These are phyloP conservation scores for Rallus crepitans DNA, from an alignment of 2,797 vertebrate species.

Conservation along the genomic window DNA sequence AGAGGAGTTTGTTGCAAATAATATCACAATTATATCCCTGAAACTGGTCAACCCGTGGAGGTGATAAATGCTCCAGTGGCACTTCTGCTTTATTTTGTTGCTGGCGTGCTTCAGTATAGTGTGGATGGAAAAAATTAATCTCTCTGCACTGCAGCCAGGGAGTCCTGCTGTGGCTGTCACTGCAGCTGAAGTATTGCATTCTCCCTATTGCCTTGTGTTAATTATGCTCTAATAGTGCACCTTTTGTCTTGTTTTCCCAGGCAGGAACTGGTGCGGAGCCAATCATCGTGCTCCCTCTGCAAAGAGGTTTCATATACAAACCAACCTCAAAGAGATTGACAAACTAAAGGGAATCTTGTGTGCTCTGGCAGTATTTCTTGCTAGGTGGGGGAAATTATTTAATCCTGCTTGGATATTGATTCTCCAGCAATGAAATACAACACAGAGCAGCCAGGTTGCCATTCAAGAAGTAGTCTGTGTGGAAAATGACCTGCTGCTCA, in stretches of 20 bases:
- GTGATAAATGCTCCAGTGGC: neutral
- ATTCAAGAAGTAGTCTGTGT: neutral
- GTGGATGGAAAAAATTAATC: neutral
- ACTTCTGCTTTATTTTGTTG: neutral
- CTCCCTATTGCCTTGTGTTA: neutral
- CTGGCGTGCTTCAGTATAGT: neutral
- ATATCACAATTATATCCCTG: neutral
- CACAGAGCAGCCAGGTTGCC: neutral
- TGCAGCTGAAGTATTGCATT: neutral
- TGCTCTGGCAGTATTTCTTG: neutral
- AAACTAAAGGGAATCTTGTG: fast-evolving
- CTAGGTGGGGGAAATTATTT: neutral
- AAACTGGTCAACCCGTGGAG: neutral
- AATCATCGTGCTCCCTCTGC: neutral
- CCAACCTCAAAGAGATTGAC: neutral
- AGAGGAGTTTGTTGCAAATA: neutral
- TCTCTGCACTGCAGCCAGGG: neutral
- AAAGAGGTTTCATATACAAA: neutral
- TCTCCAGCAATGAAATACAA: neutral
- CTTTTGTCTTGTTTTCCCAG: neutral
- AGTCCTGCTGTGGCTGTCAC: neutral
- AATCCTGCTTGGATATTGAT: neutral
- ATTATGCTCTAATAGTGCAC: neutral
- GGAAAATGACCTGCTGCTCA: neutral
- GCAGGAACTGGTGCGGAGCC: neutral